Evolutionary conservation across 2,888 invertebrate species (phyloP).

Genomic region (Lucinisca nassula): DNA sequence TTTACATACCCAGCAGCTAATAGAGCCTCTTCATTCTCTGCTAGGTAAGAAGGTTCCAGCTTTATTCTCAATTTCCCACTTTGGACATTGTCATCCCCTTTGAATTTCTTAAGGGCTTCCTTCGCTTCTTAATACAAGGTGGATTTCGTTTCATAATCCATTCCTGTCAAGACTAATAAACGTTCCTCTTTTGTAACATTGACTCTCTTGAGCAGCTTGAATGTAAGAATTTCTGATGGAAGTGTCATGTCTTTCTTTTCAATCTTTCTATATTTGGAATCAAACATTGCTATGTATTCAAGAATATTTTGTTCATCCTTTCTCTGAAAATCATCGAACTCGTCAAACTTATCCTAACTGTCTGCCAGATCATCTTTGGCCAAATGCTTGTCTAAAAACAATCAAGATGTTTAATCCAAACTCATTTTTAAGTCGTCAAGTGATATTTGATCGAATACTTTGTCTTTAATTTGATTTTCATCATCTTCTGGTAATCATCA

Average conservation of each 20-base stretch:
- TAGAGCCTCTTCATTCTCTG: constrained; percentile 19
- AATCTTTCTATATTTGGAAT: constrained; percentile 60
- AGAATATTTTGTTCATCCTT: constrained; percentile 44
- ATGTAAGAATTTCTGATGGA: constrained; percentile 68
- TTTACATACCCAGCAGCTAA: constrained; percentile 19
- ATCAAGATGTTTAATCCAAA: no score
- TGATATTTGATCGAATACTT: no score
- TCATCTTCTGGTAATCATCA: no score
- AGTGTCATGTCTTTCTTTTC: constrained; percentile 67
- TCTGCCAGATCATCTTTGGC: no score
- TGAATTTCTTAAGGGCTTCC: constrained; percentile 43
- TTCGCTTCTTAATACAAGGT: constrained; percentile 42
- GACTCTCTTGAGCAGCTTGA: constrained; percentile 53
- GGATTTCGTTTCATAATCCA: constrained; percentile 43
- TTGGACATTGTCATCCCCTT: background rate
- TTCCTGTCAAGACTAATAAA: constrained; percentile 49
- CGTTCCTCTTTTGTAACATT: constrained; percentile 63
- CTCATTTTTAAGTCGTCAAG: no score
- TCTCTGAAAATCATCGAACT: constrained; percentile 56
- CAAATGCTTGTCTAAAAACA: no score
- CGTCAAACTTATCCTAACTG: constrained; percentile 66
- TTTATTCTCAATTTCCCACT: constrained; percentile 3
- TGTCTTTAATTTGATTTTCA: no score
- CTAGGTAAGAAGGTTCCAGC: constrained; percentile 46
- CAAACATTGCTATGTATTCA: constrained; percentile 60